Base-by-base conservation (phyloP, 2,888 invertebrate genomes). In the Trichopria drosophilae region DNA sequence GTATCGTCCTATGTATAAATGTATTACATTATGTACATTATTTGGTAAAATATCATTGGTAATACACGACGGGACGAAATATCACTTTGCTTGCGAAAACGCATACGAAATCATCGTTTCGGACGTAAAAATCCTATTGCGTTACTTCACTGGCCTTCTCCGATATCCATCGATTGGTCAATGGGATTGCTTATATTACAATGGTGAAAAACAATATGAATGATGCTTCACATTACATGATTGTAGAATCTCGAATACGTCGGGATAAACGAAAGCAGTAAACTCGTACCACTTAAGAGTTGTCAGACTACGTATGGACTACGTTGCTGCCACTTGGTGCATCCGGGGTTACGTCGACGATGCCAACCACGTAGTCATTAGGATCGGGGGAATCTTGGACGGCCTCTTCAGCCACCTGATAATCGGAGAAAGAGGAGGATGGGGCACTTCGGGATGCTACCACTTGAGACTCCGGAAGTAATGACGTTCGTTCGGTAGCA, bases 401-500 rank as follows among this genome's bases (percentile, higher is more conserved):
- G 4, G 47, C 51, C 24, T 63, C 65, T 29, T 65, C 67, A 2
- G 60, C 62, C 6, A 59, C 61, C 26, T 65, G 57, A 37, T 63
- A 64, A 24, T 58, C 65, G 10, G 63, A 57, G 9, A 57, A 55
- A 3, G 62, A 60, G 3, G 57, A 55, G 5, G 53, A 53, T 2
- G 63, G 59, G 1, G 58, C 58, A 47, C 59, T 58, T 10, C 12
- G n/a, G n/a, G n/a, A n/a, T n/a, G n/a, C 68, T 68, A 3, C 66
- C 68, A 65, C 55, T 23, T 57, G 52, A 1, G 59, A 46, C 13
- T 73, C 71, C 0, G 72, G 67, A 12, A 75, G 51, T 3, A 73
- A 63, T 0, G 72, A 75, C 0, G 75, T 75, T 23, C 72, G 63
- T 40, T 75, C 75, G 1, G 60, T 72, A 0, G 67, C 73, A 44